Evolutionary conservation across 2,113 vertebrate genomes (phyloP), one percentile per base, ranked within the genome.

Genomic region (Phodopus roborovskii): DNA sequence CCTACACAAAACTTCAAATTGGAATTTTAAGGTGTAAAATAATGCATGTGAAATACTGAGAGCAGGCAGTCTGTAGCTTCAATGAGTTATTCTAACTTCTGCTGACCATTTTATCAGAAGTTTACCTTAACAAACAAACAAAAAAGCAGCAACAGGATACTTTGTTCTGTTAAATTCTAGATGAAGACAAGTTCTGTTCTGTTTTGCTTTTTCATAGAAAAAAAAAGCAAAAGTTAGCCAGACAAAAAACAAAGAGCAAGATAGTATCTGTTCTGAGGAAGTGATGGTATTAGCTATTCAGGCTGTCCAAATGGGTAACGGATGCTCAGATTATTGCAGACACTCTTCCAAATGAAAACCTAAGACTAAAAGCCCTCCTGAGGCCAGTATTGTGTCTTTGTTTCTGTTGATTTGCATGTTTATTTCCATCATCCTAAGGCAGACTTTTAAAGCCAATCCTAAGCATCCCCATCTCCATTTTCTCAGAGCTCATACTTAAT

Each of bases 161-260:
- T 39, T 97, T 97, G 96, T 12, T 39, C 93, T 97, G 94, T 97
- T 97, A 97, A 97, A 94, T 98, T 98, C 97, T 98, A 58, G 96
- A 96, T 56, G 94, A 75, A 97, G 97, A 96, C 94, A 88, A 50
- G 68, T 64, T 36, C 56, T n/a, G 33, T 81, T 58, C n/a, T 81
- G 75, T 50, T 33, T 33, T 30, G 19, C 36, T 79, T 87, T 79
- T 84, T 2, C 98, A 97, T 98, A 98, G 97, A 98, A 98, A 98
- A 97, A 45, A 45, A 95, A 90, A 98, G 97, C 98, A 98, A 99
- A 98, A 98, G 98, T 98, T 98, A 99, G 97, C 95, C 97, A 98
- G 97, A 95, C 91, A 53, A 9, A 98, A 98, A 95, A 99, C 98
- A 99, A 98, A 99, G 97, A 97, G 95, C 97, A 98, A 98, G 98